These are phyloP conservation scores for Phycodurus eques DNA, from an alignment of 2,113 vertebrate genomes.

Conservation along the genomic window DNA sequence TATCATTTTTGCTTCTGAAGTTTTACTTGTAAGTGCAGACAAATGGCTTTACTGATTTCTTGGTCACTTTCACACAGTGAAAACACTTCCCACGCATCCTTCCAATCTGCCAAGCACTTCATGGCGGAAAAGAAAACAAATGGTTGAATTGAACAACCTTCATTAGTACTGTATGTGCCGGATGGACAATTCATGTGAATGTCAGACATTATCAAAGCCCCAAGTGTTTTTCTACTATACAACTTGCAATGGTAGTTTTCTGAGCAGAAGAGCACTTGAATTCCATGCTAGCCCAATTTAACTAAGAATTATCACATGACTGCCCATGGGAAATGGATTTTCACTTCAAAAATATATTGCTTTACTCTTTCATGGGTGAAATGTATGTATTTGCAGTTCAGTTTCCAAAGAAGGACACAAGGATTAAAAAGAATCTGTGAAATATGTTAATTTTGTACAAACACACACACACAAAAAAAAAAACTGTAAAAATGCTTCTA, in stretches of 20 bases:
- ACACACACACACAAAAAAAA: conserved; percentile 61
- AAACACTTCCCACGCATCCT: conserved; percentile 19
- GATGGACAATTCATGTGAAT: background rate
- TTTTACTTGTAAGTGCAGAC: conserved; percentile 23
- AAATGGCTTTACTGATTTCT: conserved; percentile 39
- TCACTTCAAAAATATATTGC: conserved; percentile 12
- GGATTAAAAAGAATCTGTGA: conserved; percentile 63
- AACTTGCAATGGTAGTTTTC: background rate
- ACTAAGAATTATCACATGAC: conserved; percentile 6
- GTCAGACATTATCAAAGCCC: conserved; percentile 10
- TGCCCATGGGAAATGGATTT: conserved; percentile 5
- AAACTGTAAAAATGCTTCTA: conserved; percentile 49
- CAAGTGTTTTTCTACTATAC: background rate
- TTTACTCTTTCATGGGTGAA: conserved; percentile 10
- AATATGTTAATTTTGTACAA: conserved; percentile 80
- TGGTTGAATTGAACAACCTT: background rate
- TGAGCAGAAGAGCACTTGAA: conserved; percentile 67
- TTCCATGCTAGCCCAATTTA: conserved; percentile 20
- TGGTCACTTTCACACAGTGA: conserved; percentile 26
- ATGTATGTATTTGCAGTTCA: conserved; percentile 23
- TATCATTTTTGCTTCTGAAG: conserved; percentile 22
- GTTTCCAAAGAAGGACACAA: conserved; percentile 65
- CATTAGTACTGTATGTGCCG: background rate
- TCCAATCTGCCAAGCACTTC: conserved; percentile 29
- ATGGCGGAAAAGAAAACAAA: background rate